Percentiles rank a stretch among this genome's conserved stretches.
These are phyloP conservation scores for Phrynocephalus vlangalii DNA, from an alignment of 2,797 vertebrate species.

Conservation along the genomic window DNA sequence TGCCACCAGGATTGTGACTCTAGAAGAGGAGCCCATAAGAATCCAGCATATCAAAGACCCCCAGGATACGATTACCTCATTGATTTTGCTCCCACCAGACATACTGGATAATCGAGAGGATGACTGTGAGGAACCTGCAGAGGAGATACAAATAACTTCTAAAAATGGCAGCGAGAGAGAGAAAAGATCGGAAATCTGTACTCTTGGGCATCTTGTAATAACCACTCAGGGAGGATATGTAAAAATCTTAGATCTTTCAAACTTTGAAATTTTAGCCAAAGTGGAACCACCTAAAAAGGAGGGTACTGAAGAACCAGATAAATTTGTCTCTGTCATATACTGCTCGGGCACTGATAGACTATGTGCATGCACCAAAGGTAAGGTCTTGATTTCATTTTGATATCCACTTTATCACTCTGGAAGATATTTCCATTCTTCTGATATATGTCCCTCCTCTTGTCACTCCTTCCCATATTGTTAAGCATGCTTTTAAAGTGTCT, in stretches of 20 bases:
- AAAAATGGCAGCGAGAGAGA: slow-evolving; percentile 86
- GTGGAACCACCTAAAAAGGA: slow-evolving; percentile 97
- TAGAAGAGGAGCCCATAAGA: slow-evolving; percentile 96
- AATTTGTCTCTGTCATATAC: slow-evolving; percentile 97
- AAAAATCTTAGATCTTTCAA: slow-evolving; percentile 97
- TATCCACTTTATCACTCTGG: neutral
- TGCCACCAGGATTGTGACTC: slow-evolving; percentile 94
- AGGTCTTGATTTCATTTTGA: slow-evolving; percentile 55
- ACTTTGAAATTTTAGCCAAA: slow-evolving; percentile 95
- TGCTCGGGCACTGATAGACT: slow-evolving; percentile 99
- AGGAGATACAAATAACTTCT: slow-evolving; percentile 85
- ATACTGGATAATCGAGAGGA: slow-evolving; percentile 95
- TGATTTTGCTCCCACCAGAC: slow-evolving; percentile 95
- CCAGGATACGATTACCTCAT: slow-evolving; percentile 94
- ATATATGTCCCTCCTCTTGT: neutral
- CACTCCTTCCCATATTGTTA: neutral
- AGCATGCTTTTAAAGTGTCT: neutral
- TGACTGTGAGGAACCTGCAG: slow-evolving; percentile 91
- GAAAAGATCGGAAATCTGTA: slow-evolving; percentile 83
- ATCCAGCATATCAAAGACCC: slow-evolving; percentile 97
- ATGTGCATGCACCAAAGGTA: slow-evolving; percentile 98
- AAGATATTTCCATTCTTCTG: neutral
- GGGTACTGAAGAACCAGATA: slow-evolving; percentile 90
- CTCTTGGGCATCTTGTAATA: slow-evolving; percentile 95
- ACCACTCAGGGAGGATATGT: slow-evolving; percentile 96